These are phyloP conservation scores for Streptopelia turtur DNA, from an alignment of 2,797 vertebrate genomes.

Conservation along the genomic window DNA sequence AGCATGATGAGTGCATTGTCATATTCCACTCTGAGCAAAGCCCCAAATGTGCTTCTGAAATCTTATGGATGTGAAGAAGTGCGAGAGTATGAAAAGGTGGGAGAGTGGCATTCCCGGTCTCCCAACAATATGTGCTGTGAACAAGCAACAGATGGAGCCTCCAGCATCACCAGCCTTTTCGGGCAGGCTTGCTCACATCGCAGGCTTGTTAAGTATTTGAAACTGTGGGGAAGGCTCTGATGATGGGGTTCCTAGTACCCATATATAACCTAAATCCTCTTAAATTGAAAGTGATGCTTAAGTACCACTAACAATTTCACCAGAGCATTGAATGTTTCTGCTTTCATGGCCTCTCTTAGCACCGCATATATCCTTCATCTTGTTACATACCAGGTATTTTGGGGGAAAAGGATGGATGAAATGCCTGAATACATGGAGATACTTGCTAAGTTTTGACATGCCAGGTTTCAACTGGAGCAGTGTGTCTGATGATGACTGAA, in stretches of 20 bases:
- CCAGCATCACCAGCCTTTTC: background rate
- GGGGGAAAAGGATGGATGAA: background rate
- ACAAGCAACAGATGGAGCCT: conserved; percentile 19
- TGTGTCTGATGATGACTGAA: background rate
- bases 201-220: background rate
- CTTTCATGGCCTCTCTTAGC: background rate
- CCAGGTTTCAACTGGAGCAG: background rate
- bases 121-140: conserved; percentile 6
- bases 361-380: background rate
- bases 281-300: background rate
- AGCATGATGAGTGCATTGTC: background rate
- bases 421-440: background rate
- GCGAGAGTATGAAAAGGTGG: background rate
- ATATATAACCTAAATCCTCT: background rate
- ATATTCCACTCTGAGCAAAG: background rate
- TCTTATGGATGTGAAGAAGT: background rate
- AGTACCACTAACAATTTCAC: background rate
- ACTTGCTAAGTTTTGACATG: background rate
- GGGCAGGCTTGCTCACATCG: background rate
- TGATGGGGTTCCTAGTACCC: background rate
- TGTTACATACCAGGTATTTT: background rate
- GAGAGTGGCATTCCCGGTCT: background rate
- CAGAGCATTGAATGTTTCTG: background rate
- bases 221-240: background rate
- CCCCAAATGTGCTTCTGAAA: background rate